Base-by-base conservation (phyloP, 2,797 vertebrate genomes). In the Antrozous pallidus region DNA sequence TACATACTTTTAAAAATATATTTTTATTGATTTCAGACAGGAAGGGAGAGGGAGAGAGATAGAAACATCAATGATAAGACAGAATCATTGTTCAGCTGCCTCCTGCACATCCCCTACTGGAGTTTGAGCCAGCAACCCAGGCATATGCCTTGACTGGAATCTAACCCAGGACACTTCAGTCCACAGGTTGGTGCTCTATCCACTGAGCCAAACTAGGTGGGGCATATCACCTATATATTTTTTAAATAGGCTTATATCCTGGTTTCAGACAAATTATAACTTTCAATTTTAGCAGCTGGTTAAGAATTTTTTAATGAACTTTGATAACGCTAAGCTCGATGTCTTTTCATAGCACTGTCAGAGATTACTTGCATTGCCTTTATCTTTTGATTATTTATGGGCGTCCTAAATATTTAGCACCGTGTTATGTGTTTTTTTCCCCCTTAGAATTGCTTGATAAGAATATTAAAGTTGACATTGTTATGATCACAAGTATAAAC, bases 261-360 rank as follows among this genome's bases (percentile, higher is more conserved):
- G 1, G 42, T 49, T 95, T 18, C 33, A 90, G 81, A 63, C 92
- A 94, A 9, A 74, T 95, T 93, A 61, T 86, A 31, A 85, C 78
- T 96, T 96, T 81, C 91, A 93, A 93, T 85, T 97, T 97, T 88
- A 93, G 36, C 56, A 95, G 67, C 89, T 96, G 33, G 58, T 95
- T 95, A 95, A 69, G 9, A 77, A 16, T 85, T 56, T 70, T 2
- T 95, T 93, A 78, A 94, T 91, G 86, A 94, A 54, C 79, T 86
- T 86, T 88, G 11, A 42, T 96, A 38, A 67, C 87, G 4, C 71
- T 95, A 77, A 97, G 18, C 31, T 94, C 88, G 40, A 61, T 94
- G 70, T 78, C 83, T 97, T 96, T 73, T 94, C 95, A 78, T 18
- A 89, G 38, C 18, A 84, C 77, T 94, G 6, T 92, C 84, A 94